Conservation (phyloP, 1,140 invertebrate species). For the Apis cerana region DNA sequence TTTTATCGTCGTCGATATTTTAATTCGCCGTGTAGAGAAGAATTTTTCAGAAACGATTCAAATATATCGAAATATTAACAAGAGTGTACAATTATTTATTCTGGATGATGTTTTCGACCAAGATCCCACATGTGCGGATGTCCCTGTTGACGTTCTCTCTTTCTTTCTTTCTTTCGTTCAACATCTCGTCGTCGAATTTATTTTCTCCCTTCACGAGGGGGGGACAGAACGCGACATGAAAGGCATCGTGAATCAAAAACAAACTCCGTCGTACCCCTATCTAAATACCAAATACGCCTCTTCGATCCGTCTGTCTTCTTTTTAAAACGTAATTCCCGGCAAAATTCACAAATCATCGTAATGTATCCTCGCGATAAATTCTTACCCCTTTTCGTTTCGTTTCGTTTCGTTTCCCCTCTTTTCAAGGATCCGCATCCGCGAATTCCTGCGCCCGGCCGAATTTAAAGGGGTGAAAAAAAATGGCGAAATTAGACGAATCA, state of each 20-base stretch:
- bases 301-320: neutral
- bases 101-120: neutral
- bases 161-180: conserved; percentile 5
- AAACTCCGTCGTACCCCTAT: conserved; percentile 3
- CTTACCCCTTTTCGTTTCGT: neutral
- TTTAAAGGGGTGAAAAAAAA: neutral
- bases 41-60: no score
- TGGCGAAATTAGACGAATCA: conserved; percentile 13
- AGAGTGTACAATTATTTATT: neutral
- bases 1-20: no score
- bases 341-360: neutral
- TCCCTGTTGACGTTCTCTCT: conserved; percentile 26
- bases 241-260: conserved; percentile 21
- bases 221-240: conserved; percentile 2
- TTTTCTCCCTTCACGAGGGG: neutral
- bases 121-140: conserved; percentile 17
- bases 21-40: no score
- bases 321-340: neutral
- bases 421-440: neutral
- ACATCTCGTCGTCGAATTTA: conserved; percentile 15
- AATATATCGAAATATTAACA: neutral
- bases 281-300: conserved; percentile 20
- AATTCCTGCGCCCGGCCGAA: neutral
- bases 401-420: neutral
- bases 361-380: neutral